Base-by-base conservation (phyloP, 2,888 invertebrate genomes). In the Crepidodera aurea region DNA sequence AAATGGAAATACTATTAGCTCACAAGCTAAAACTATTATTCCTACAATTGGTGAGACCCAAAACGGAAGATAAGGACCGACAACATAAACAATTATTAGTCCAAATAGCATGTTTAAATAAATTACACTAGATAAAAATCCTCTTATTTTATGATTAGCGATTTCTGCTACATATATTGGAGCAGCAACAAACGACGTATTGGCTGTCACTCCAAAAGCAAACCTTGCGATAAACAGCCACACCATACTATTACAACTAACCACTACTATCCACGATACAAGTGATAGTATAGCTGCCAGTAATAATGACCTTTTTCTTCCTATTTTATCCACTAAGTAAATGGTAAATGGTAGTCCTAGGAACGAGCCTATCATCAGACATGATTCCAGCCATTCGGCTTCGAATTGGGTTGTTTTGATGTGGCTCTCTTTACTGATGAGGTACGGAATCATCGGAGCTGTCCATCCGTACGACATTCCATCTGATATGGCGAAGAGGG, bases 401-500 rank as follows among this genome's bases (percentile, higher is more conserved):
- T 76, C 73, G 51, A 60, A 64, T 60, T 68, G 65, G 12, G 73
- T 70, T 32, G 80, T 78, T 51, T 66, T 62, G 2, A 81, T 76
- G 44, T 80, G 79, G 8, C 75, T 73, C 19, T 75, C 68, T 3
- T 69, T 68, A n/a, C 72, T 68, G 51, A 75, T 61, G 7, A 81
- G 72, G 18, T 79, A 73, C 1, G 80, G 81, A 7, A 80, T 72
- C 25, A 78, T 73, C 0, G 81, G 80, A 0, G 80, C 77, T 10
- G 80, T 77, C 80, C 80, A 81, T 10, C 79, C 80, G 51, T 80
- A 81, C 50, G 78, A 77, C 77, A 81, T 80, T 8, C 81, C 81
- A 73, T 81, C 81, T 1, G 79, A 79, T 32, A 81, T 75, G 3
- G 80, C 80, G 56, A 77, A 77, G 3, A 80, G 66, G 10, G 80